Evolutionary conservation across 1,140 invertebrate genomes (phyloP), one percentile per base, ranked within the genome.

Genomic region (Orius insidiosus): DNA sequence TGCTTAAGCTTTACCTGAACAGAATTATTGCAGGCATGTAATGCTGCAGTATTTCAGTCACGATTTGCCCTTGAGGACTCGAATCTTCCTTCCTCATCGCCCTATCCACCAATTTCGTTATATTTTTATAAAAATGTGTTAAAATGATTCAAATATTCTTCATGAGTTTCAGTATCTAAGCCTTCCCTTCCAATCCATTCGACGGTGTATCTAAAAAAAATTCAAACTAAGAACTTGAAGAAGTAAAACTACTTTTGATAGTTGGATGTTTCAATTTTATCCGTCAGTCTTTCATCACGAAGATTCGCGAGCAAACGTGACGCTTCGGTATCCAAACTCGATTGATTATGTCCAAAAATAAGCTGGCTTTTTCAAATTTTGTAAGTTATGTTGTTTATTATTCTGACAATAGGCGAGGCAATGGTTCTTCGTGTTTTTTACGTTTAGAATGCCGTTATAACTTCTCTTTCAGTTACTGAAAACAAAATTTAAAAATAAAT

Each of bases 161-260:
- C 74, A 57, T 97, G 93, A 0, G 88, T 92, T 58, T 94, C 87
- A 8, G 75, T 72, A 55, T 93, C 89, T 7, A 97, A 68, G 40
- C 93, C 93, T 61, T 96, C 90, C 42, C 90, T 73, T 0, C 92
- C 92, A 18, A 92, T 89, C 93, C 93, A 98, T 60, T 96, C 92
- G 1, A 98, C 87, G 0, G 83, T 90, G 57, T 93, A 96, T 56
- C 86, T 87, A 56, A 40, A 59, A 36, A 36, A 32, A 42, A 31
- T 11, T 31, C 5, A 42, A 42, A n/a, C n/a, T 42, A 4, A 37
- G 37, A 45, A 7, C 7, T 45, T 7, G 34, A 33, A n/a, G 19
- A 11, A 18, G 11, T 45, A 5, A 13, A 15, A 33, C 3, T 66
- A 87, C 82, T 83, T 87, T 60, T 87, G 81, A 46, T 84, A 73